Conservation (phyloP, 2,888 invertebrate species). For the Acrocyrtus sp. region DNA sequence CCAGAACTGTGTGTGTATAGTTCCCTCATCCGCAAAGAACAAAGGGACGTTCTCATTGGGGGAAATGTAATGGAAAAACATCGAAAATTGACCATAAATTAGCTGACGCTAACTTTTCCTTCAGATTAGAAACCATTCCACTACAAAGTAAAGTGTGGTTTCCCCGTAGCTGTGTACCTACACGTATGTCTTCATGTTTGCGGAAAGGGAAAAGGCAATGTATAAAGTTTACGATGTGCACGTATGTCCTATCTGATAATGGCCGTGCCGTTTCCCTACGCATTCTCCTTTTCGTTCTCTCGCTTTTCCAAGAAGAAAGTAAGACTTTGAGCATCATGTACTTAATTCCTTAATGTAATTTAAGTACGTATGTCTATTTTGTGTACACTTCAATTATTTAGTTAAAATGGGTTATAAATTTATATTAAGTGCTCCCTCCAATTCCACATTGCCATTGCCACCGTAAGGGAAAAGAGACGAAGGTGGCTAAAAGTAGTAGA, state of each 20-base stretch:
- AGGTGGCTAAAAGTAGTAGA: no score
- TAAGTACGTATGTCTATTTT: neutral
- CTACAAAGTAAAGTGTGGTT: neutral
- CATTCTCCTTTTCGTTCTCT: no score
- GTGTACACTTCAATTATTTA: neutral
- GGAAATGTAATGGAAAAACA: conserved; percentile 56
- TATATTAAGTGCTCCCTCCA: neutral
- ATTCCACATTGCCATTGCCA: no score
- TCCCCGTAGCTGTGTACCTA: no score
- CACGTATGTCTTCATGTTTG: no score
- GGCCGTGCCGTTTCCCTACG: no score
- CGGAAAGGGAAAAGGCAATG: neutral
- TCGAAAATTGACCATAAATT: conserved; percentile 57
- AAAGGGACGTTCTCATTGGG: conserved; percentile 43
- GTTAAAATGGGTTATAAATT: neutral
- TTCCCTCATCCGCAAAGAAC: conserved; percentile 25
- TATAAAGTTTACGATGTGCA: no score
- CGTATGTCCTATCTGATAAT: no score
- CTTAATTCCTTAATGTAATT: no score
- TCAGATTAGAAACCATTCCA: conserved; percentile 46
- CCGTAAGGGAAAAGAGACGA: no score
- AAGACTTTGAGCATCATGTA: no score
- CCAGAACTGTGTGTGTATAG: neutral
- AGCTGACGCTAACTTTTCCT: conserved; percentile 44
- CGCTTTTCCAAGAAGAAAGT: no score